Evolutionary conservation across 2,888 invertebrate genomes (phyloP), one percentile per base, ranked within the genome.

Genomic region (Exephanes ischioxanthus): DNA sequence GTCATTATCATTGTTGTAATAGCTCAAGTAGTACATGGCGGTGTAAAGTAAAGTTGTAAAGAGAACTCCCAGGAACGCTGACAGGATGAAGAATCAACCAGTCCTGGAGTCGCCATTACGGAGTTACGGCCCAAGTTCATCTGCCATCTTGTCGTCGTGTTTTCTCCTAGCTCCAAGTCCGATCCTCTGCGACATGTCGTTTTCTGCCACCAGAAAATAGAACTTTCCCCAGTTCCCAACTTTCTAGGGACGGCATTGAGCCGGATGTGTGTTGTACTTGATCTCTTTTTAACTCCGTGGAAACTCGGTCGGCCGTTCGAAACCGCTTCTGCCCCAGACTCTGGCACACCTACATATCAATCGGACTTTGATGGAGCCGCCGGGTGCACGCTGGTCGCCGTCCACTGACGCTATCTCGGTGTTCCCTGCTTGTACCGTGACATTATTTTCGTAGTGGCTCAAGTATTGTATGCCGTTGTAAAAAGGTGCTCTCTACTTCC

Each of bases 221-320:
- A 45, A 45, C 45, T 45, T 45, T 11, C 11, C 45, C 11, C 1
- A 11, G 45, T 45, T 45, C 45, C 11, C 11, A 45, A 11, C 45
- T 45, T 45, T 45, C 45, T 11, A 11, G 45, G 45, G 11, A 45
- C 11, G 5, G 0, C 11, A 45, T 45, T 45, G 45, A 45, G 45
- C 45, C 45, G 45, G 45, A 45, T 45, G 45, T 9, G 45, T 45
- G 45, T 45, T 22, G 45, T 80, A 45, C 80, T 80, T 67, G 80
- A 80, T 72, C 72, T 67, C 72, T 16, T 80, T 80, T 73, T 80
- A 45, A 72, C 53, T 80, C 37, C 22, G 26, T 61, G 30, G 45
- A 55, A 53, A 80, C 66, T 66, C 55, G 53, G 19, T 41, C 11
- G n/a, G 55, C 66, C 41, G 19, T 72, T 63, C 55, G 41, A n/a